Conservation (phyloP, 2,888 invertebrate species). For the Amblyjoppa proteus region DNA sequence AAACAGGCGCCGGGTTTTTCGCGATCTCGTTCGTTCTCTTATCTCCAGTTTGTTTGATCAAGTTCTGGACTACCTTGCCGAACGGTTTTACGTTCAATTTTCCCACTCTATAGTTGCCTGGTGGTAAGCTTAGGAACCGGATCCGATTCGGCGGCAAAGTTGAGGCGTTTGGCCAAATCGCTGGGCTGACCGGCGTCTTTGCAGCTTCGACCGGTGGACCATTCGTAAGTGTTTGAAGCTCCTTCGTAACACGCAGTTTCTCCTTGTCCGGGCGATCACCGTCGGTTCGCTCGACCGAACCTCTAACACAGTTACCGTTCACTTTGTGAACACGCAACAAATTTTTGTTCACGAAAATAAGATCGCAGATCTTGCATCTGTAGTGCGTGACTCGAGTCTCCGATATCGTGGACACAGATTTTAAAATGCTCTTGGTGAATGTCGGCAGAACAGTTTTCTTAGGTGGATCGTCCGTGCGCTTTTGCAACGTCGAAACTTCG, state of each 20-base stretch:
- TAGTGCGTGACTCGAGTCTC: background rate
- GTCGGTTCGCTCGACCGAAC: background rate
- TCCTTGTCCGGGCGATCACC: background rate
- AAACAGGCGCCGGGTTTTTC: background rate
- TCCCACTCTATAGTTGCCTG: slow-evolving; percentile 16
- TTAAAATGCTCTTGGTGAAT: background rate
- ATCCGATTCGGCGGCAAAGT: background rate
- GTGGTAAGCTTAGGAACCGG: slow-evolving; percentile 12
- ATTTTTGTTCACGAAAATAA: slow-evolving; percentile 17
- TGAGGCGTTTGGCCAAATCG: background rate
- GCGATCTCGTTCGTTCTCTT: slow-evolving; percentile 19
- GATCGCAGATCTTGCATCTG: slow-evolving; percentile 16
- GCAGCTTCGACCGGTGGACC: background rate
- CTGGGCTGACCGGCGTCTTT: background rate
- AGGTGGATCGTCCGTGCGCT: background rate
- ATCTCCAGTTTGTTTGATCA: background rate
- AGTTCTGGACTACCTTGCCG: background rate
- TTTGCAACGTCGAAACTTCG: background rate
- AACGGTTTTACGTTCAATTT: slow-evolving; percentile 28
- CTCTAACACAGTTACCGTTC: background rate
- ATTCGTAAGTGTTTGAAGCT: background rate
- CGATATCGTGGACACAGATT: background rate
- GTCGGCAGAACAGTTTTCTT: background rate
- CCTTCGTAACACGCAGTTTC: background rate
- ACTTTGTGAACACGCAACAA: slow-evolving; percentile 10